Evolutionary conservation across 1,140 invertebrate genomes (phyloP), one percentile per base, ranked within the genome.

Genomic region (Euwallacea similis): DNA sequence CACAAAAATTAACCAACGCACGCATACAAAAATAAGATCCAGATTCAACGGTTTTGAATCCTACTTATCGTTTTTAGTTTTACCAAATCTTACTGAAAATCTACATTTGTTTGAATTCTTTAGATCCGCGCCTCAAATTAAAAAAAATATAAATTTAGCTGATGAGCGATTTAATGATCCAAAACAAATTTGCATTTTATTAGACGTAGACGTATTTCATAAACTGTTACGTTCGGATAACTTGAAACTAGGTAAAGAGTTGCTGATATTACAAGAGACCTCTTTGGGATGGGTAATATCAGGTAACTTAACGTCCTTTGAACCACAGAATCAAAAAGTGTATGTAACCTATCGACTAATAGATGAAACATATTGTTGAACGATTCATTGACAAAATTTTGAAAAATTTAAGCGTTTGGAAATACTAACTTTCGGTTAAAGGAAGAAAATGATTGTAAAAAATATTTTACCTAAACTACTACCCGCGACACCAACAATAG

Each of bases 181-280:
- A 7, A 67, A 64, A 46, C 47, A 62, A 7, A 76, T 81, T 43
- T 75, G 81, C 63, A 33, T 81, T 11, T 42, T 82, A 8, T 61
- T 80, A 0, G 79, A 76, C 1, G 75, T 76, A 7, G 76, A 76
- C 15, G 41, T 74, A 16, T 80, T 79, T 73, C 79, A 76, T 70
- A 66, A 77, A 7, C 44, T 81, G 42, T 53, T 81, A 0, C 63
- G 69, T 44, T 62, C 47, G 7, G 76, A 75, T 11, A 66, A 73
- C 69, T 75, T 78, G 15, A 77, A 73, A 50, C 61, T 75, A 53
- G 76, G 71, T 44, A 66, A 58, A 11, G 71, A 73, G n/a, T 44
- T 73, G n/a, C 76, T 73, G 4, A 70, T 56, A 13, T 42, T 80
- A 16, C 77, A 76, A 62, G 41, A 81, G 73, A 79, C 76, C 2